A percentile compares a stretch with the other conserved stretches of the same genome.
phyloP scores from a whole-genome alignment of 2,113 vertebrate genomes.

The Pterocles orientalis region DNA sequence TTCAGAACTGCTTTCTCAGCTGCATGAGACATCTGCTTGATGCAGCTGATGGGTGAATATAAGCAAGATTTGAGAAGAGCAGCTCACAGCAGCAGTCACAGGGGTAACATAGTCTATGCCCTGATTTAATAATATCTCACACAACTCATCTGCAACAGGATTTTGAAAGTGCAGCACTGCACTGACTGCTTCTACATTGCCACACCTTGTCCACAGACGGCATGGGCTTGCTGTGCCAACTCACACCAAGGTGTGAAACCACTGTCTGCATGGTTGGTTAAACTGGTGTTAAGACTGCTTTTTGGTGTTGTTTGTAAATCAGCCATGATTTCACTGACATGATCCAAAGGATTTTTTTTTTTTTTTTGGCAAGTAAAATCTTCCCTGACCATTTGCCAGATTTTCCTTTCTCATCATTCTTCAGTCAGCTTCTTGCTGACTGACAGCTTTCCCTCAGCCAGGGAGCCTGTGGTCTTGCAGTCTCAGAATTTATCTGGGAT shows the following conservation, averaged over 20 bases:
- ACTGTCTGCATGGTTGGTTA: neutral
- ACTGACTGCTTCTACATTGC: neutral
- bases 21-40: neutral
- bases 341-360: neutral
- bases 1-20: conserved; percentile 11
- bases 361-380: neutral
- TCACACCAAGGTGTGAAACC: neutral
- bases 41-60: neutral
- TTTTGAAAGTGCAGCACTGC: neutral
- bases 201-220: neutral
- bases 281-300: neutral
- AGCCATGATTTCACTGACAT: neutral
- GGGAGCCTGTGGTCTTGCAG: neutral
- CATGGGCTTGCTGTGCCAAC: neutral
- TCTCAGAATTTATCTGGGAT: neutral
- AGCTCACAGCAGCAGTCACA: neutral
- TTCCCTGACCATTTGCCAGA: neutral
- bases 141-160: neutral
- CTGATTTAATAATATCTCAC: neutral
- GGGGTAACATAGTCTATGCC: neutral
- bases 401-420: neutral
- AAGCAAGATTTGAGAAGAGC: neutral
- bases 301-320: neutral
- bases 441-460: neutral
- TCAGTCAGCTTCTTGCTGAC: neutral